These are phyloP conservation scores for Trematomus loennbergii DNA, from an alignment of 2,113 vertebrate genomes.

Conservation along the genomic window DNA sequence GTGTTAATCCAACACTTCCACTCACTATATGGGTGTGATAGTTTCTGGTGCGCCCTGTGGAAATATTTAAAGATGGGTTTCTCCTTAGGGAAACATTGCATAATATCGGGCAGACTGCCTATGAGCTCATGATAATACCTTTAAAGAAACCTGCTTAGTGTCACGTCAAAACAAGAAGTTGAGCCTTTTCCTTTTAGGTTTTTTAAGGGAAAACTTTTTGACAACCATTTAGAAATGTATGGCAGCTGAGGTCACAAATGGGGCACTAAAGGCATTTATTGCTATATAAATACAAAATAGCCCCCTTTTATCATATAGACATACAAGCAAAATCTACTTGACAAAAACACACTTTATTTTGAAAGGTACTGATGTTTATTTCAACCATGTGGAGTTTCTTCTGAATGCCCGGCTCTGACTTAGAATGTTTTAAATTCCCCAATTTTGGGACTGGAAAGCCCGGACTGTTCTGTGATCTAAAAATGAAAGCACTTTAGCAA, in stretches of 20 bases:
- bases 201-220: background rate
- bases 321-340: too few relatives aligned
- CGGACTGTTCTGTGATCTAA: background rate
- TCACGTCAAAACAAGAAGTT: too few relatives aligned
- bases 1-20: background rate
- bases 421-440: background rate
- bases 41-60: background rate
- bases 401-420: background rate
- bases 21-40: background rate
- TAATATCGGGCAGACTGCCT: background rate
- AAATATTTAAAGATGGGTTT: background rate
- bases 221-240: background rate
- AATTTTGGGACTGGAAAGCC: background rate
- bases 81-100: background rate
- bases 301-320: too few relatives aligned
- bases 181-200: background rate
- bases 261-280: background rate
- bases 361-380: constrained; percentile 1
- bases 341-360: background rate
- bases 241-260: background rate
- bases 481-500: constrained; percentile 44
- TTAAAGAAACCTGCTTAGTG: background rate
- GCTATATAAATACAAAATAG: background rate
- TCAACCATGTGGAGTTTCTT: background rate
- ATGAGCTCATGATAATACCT: background rate